Conservation (phyloP, 2,797 vertebrate genomes). For the Vipera ursinii region DNA sequence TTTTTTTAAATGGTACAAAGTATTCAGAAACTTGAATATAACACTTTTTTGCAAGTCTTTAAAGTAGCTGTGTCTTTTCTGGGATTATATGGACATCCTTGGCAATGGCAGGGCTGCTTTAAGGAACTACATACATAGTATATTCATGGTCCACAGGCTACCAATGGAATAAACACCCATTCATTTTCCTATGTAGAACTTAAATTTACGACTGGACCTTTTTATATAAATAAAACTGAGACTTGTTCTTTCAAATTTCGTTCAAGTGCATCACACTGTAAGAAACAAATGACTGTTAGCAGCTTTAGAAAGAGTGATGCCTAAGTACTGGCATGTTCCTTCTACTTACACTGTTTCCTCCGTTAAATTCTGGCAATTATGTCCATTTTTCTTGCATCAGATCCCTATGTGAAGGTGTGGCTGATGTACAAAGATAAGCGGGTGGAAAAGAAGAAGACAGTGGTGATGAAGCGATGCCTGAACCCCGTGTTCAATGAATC, state of each 20-base stretch:
- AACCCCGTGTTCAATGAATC: slow-evolving; percentile 98
- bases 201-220: neutral
- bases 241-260: neutral
- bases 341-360: too few species aligned
- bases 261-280: neutral
- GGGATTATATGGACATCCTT: neutral
- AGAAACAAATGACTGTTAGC: neutral
- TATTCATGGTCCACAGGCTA: neutral
- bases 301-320: neutral
- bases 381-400: slow-evolving; percentile 61
- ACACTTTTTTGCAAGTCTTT: neutral
- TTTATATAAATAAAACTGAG: neutral
- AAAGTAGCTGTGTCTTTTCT: neutral
- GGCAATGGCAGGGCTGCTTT: neutral
- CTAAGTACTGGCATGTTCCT: neutral
- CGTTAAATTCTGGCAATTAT: neutral
- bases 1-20: neutral
- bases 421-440: slow-evolving; percentile 99
- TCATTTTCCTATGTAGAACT: neutral
- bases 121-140: neutral
- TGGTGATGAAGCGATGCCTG: slow-evolving; percentile 96
- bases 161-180: neutral
- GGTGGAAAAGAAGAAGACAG: slow-evolving; percentile 99
- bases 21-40: neutral
- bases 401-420: slow-evolving; percentile 98